These are phyloP conservation scores for Tiliqua scincoides DNA, from an alignment of 2,113 vertebrate species.

Conservation along the genomic window DNA sequence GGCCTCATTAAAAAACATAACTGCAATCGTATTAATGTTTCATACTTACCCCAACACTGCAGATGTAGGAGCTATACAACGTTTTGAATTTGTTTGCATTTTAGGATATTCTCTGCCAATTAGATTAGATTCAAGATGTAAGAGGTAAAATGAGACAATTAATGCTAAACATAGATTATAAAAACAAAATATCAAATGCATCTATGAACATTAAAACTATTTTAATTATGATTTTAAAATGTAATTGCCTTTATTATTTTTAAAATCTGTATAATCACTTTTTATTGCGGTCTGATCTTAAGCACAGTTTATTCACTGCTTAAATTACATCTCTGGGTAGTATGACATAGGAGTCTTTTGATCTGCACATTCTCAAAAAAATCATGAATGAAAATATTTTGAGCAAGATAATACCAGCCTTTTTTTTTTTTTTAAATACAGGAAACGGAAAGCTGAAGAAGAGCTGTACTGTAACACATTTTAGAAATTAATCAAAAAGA, in stretches of 20 bases:
- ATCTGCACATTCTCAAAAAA: neutral
- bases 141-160: neutral
- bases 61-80: neutral
- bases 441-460: constrained; percentile 97
- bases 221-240: neutral
- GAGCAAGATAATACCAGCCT: neutral
- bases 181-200: neutral
- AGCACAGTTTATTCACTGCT: neutral
- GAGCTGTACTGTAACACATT: constrained; percentile 73
- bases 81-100: neutral
- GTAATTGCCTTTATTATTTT: neutral
- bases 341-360: neutral
- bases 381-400: neutral
- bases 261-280: neutral
- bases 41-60: neutral
- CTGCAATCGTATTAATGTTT: neutral
- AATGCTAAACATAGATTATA: neutral
- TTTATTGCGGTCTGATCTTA: neutral
- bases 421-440: constrained; percentile 66
- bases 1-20: neutral
- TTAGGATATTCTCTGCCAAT: neutral
- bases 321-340: rapidly evolving
- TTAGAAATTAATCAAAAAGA: constrained; percentile 77
- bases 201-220: neutral
- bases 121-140: neutral